A percentile compares a stretch with the other conserved stretches of the same genome.
These are phyloP conservation scores for Lasaia peninsularis DNA, from an alignment of 1,140 invertebrate species.

Conservation along the genomic window DNA sequence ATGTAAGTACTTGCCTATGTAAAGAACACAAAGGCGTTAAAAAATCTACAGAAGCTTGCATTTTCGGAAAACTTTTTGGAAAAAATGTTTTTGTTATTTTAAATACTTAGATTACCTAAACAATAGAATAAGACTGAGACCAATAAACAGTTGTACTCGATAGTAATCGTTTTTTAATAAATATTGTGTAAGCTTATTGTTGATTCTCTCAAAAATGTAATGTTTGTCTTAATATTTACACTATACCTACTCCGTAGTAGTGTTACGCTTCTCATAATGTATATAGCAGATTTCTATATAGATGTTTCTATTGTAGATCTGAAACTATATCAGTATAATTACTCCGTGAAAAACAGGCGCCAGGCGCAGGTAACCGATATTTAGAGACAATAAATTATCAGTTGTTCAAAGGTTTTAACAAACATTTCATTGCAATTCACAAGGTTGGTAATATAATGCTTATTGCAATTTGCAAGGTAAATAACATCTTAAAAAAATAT, in stretches of 20 bases:
- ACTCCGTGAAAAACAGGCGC: background rate
- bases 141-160: conserved; percentile 30
- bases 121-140: conserved; percentile 59
- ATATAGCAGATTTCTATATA: conserved; percentile 8
- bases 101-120: conserved; percentile 5
- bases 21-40: too few relatives aligned
- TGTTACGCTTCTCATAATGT: conserved; percentile 1
- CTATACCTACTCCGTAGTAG: background rate
- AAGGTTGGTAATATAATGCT: too few relatives aligned
- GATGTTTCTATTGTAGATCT: background rate
- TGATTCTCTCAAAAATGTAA: background rate
- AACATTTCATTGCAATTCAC: too few relatives aligned
- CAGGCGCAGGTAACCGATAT: background rate
- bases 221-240: background rate
- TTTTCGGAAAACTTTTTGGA: background rate
- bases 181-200: background rate
- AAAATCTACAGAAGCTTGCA: too few relatives aligned
- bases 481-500: too few relatives aligned
- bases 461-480: too few relatives aligned
- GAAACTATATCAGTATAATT: background rate
- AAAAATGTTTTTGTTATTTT: conserved; percentile 2
- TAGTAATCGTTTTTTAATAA: conserved; percentile 4
- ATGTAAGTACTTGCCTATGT: too few relatives aligned
- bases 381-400: background rate
- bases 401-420: too few relatives aligned